Evolutionary conservation across 2,797 vertebrate species (phyloP), one percentile per base, ranked within the genome.

Genomic region (Oreochromis mossambicus): DNA sequence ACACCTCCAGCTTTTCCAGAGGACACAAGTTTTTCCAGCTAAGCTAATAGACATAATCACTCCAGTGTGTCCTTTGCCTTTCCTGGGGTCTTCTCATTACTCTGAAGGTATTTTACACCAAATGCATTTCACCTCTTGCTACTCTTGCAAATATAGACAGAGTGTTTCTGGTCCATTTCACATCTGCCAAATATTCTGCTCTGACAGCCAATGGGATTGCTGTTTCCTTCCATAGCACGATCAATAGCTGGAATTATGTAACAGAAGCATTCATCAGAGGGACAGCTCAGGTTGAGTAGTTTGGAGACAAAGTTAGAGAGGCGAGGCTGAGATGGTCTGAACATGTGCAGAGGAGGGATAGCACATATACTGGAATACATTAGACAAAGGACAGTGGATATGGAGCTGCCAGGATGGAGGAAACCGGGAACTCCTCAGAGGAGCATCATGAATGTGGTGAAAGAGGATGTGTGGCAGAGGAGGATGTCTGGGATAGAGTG

Each of bases 31-130:
- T 41, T 68, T 70, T 15, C 38, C 66, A 70, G 14, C 63, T n/a
- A 21, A 15, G n/a, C 21, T 43, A 68, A 68, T 43, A 66, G 58
- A 41, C 61, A 43, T 43, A 68, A 24, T 43, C n/a, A 24, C 36
- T 24, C n/a, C 63, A 1, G 1, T 43, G 36, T 68, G 34, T 17
- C 63, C n/a, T 68, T 68, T 43, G 38, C 41, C 21, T 26, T 14
- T 43, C 66, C 14, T 1, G 5, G 38, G 38, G 0, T 29, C 4
- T 46, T 26, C 24, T 26, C 41, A 14, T 19, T 12, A 29, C 0
- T 29, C 68, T 73, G 41, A 73, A 46, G 41, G 4, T 17, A 24
- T 70, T 26, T 70, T 29, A 46, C 21, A 7, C 66, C 41, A 70
- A 17, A 70, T 0, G 66, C 13, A 24, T 70, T 70, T 70, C 38